A percentile compares a stretch with the other conserved stretches of the same genome.
Conservation (phyloP, 64 coral and sea anemone genomes). For the Dendronephthya gigantea region DNA sequence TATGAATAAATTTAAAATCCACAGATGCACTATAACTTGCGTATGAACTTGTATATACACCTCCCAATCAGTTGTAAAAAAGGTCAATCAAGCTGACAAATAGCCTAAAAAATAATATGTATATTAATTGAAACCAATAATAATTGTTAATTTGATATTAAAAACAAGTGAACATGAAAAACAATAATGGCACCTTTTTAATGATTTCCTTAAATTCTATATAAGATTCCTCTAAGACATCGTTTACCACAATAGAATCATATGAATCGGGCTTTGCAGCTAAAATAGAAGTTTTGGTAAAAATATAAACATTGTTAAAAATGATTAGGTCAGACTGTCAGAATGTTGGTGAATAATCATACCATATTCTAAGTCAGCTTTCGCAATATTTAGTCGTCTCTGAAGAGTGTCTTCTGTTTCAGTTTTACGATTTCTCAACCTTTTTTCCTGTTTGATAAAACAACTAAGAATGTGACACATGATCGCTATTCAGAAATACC, state of each 20-base stretch:
- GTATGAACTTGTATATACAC: too few relatives aligned
- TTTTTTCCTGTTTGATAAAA: conserved; percentile 25
- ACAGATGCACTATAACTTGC: too few relatives aligned
- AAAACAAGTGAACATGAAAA: not conserved
- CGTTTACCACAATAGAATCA: conserved; percentile 66
- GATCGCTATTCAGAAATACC: too few relatives aligned
- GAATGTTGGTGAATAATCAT: too few relatives aligned
- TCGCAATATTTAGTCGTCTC: conserved; percentile 46
- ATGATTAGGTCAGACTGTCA: not conserved
- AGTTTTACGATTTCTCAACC: conserved; percentile 29
- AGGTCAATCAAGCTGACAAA: too few relatives aligned
- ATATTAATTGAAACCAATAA: not conserved
- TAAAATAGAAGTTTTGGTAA: conserved; percentile 19
- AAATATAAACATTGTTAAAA: not conserved
- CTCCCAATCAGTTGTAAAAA: too few relatives aligned
- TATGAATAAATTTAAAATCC: too few relatives aligned
- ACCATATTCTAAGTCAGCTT: conserved; percentile 35
- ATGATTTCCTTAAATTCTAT: conserved; percentile 54
- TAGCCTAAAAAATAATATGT: too few relatives aligned
- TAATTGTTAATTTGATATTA: not conserved
- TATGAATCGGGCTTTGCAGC: conserved; percentile 52
- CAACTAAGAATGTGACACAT: not conserved
- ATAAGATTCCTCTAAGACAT: conserved; percentile 67
- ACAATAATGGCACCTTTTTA: conserved; percentile 22
- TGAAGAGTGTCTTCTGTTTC: conserved; percentile 38